These are phyloP conservation scores for Coenonympha arcania DNA, from an alignment of 2,888 invertebrate species.

Conservation along the genomic window DNA sequence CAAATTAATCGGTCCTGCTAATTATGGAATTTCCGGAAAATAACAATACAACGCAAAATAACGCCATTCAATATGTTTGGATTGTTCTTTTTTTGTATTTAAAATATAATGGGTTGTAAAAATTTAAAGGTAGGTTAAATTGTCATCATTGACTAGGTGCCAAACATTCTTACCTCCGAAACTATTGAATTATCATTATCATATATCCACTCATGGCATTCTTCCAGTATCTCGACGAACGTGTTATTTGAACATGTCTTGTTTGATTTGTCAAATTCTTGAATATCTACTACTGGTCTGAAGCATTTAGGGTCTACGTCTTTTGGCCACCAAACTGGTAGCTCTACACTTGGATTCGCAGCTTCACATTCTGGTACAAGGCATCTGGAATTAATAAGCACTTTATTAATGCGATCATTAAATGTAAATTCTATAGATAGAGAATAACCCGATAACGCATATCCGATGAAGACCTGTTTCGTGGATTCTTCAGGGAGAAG, in stretches of 20 bases:
- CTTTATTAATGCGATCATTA: background rate
- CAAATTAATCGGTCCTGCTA: too few relatives aligned
- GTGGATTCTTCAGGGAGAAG: too few relatives aligned
- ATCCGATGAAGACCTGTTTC: too few relatives aligned
- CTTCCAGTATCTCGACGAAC: constrained; percentile 39
- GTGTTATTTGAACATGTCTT: constrained; percentile 44
- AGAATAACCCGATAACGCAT: background rate
- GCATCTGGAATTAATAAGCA: constrained; percentile 40
- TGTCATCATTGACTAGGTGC: too few relatives aligned
- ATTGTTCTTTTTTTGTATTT: too few relatives aligned
- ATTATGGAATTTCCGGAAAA: too few relatives aligned
- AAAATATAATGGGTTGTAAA: too few relatives aligned
- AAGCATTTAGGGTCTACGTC: constrained; percentile 44
- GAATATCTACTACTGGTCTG: constrained; percentile 39
- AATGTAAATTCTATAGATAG: background rate
- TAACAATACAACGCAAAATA: too few relatives aligned
- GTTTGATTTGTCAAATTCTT: constrained; percentile 33
- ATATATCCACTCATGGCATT: constrained; percentile 56
- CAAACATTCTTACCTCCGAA: constrained; percentile 50
- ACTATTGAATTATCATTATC: constrained; percentile 53
- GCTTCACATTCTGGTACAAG: constrained; percentile 51
- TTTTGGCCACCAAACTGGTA: constrained; percentile 54
- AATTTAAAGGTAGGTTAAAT: too few relatives aligned
- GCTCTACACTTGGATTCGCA: constrained; percentile 31
- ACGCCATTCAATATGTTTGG: too few relatives aligned